Conservation (phyloP, 2,797 vertebrate species). For the Oreochromis grahami region DNA sequence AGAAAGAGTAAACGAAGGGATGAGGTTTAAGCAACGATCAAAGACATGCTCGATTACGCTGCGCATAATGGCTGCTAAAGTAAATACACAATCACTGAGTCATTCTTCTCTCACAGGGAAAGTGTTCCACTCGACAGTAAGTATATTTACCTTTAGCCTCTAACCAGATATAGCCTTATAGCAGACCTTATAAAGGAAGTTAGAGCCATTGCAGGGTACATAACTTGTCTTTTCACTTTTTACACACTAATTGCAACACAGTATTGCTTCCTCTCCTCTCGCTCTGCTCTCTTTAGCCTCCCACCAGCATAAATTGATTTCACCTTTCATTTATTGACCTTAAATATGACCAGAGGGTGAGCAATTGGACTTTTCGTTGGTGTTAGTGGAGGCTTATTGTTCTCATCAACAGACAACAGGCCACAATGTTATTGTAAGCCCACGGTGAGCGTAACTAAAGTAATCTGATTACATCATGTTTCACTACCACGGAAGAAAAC, state of each 20-base stretch:
- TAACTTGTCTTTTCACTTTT: constrained; percentile 25
- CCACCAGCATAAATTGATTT: neutral
- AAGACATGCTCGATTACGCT: neutral
- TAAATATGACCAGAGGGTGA: constrained; percentile 18
- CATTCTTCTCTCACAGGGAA: neutral
- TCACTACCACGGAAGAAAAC: neutral
- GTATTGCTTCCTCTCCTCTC: neutral
- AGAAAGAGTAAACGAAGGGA: neutral
- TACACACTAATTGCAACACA: constrained; percentile 17
- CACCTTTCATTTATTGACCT: constrained; percentile 37
- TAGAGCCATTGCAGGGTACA: constrained; percentile 3
- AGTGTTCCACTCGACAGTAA: neutral
- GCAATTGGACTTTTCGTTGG: constrained; percentile 7
- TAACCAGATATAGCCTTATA: neutral
- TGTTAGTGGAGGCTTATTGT: constrained; percentile 20
- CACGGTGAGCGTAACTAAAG: constrained; percentile 3
- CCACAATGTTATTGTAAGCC: neutral
- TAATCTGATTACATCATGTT: constrained; percentile 20
- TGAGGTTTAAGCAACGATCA: neutral
- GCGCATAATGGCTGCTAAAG: neutral
- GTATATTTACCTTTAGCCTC: neutral
- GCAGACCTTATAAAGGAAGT: constrained; percentile 3
- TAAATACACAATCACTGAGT: neutral
- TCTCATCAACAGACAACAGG: constrained; percentile 18
- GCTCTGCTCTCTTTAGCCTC: neutral